Evolutionary conservation across 1,140 invertebrate genomes (phyloP).

Genomic region (Laupala kohalensis): DNA sequence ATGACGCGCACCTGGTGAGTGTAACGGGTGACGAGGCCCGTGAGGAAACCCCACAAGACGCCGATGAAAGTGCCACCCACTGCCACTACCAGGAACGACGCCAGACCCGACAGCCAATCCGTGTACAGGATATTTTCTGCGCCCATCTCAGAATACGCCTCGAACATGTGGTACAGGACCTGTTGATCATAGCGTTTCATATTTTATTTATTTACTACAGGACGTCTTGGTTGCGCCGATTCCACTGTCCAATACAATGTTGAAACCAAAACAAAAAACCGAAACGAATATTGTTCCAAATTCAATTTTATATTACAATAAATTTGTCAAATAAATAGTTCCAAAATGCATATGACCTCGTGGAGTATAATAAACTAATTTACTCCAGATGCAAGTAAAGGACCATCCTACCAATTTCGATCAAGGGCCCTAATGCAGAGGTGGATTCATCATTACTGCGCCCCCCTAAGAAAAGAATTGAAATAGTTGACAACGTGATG

Average conservation of each 20-base stretch:
- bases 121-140: slow-evolving; percentile 55
- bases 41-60: slow-evolving; percentile 86
- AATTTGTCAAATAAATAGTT: too few relatives aligned
- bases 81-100: slow-evolving; percentile 88
- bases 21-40: slow-evolving; percentile 88
- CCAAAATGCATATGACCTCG: too few relatives aligned
- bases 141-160: slow-evolving; percentile 79
- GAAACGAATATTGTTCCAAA: too few relatives aligned
- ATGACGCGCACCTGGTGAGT: slow-evolving; percentile 93
- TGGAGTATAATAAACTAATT: too few relatives aligned
- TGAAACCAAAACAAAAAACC: too few relatives aligned
- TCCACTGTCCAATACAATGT: neutral
- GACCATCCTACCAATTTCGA: too few relatives aligned
- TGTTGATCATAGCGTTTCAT: slow-evolving; percentile 19
- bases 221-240: neutral
- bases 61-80: slow-evolving; percentile 86
- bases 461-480: too few relatives aligned
- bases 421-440: too few relatives aligned
- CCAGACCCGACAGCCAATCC: slow-evolving; percentile 72
- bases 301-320: too few relatives aligned
- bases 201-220: neutral
- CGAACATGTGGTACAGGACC: slow-evolving; percentile 93
- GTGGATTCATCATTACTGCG: too few relatives aligned
- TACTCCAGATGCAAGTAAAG: too few relatives aligned
- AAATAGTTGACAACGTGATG: too few relatives aligned